Conservation (phyloP, 1,140 invertebrate species). For the Stenopsyche tienmushanensis region DNA sequence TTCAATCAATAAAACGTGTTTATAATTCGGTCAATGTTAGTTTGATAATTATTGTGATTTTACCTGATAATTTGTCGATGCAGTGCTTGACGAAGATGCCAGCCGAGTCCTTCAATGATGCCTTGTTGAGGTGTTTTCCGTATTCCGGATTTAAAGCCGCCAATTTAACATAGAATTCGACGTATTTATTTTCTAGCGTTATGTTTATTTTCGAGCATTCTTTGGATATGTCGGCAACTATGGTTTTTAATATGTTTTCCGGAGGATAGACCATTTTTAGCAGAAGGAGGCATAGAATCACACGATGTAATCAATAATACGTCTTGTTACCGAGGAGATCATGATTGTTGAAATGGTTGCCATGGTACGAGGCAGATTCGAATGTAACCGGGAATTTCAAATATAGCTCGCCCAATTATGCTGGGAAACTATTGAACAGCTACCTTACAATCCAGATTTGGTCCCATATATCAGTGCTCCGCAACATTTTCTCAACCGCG, state of each 20-base stretch:
- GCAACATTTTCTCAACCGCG: too few relatives aligned
- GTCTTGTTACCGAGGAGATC: too few relatives aligned
- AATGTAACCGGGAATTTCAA: too few relatives aligned
- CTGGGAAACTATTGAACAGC: too few relatives aligned
- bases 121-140: slow-evolving; percentile 50
- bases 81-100: slow-evolving; percentile 54
- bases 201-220: slow-evolving; percentile 42
- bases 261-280: slow-evolving; percentile 15
- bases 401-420: too few relatives aligned
- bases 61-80: slow-evolving; percentile 49
- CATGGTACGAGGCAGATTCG: too few relatives aligned
- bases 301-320: too few relatives aligned
- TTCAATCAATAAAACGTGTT: slow-evolving; percentile 13
- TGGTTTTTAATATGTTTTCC: slow-evolving; percentile 8
- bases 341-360: too few relatives aligned
- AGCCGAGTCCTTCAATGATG: slow-evolving; percentile 51
- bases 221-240: slow-evolving; percentile 25
- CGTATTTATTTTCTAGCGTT: slow-evolving; percentile 42
- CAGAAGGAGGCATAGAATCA: too few relatives aligned
- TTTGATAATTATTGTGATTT: slow-evolving; percentile 37
- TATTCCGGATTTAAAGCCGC: slow-evolving; percentile 57
- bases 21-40: too few relatives aligned
- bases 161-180: slow-evolving; percentile 51
- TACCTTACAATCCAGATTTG: too few relatives aligned
- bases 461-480: too few relatives aligned